These are phyloP conservation scores for Epinephelus moara DNA, from an alignment of 2,113 vertebrate genomes.

Conservation along the genomic window DNA sequence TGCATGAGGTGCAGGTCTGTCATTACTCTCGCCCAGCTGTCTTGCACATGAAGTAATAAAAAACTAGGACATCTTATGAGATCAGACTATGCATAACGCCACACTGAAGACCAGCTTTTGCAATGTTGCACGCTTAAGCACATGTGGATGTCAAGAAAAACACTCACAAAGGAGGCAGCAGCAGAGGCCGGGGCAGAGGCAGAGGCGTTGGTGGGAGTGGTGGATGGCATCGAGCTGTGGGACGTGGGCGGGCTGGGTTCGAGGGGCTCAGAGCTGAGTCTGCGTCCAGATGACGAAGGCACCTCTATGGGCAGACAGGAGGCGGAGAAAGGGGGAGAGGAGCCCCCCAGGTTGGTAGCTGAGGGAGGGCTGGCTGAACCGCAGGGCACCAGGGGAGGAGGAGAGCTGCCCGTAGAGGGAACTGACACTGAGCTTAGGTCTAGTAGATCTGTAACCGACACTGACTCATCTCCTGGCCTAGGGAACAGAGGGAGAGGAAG, in stretches of 20 bases:
- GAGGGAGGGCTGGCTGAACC: constrained; percentile 71
- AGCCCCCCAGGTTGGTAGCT: constrained; percentile 65
- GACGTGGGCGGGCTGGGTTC: constrained; percentile 75
- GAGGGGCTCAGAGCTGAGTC: constrained; percentile 60
- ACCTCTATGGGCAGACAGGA: constrained; percentile 79
- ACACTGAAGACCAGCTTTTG: background rate
- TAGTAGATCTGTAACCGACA: constrained; percentile 86
- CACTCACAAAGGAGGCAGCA: constrained; percentile 75
- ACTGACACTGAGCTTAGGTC: constrained; percentile 85
- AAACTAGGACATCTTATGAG: background rate
- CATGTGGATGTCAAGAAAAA: background rate
- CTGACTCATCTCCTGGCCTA: constrained; percentile 87
- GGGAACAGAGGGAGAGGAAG: background rate
- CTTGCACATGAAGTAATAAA: background rate
- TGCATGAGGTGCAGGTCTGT: background rate
- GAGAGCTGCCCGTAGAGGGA: constrained; percentile 70
- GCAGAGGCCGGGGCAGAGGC: constrained; percentile 59
- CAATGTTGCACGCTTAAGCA: background rate
- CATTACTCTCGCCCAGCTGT: background rate
- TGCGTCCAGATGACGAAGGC: constrained; percentile 59
- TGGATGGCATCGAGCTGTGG: constrained; percentile 63
- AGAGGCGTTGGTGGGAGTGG: constrained; percentile 52
- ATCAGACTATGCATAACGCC: background rate
- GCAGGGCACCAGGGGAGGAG: constrained; percentile 75
- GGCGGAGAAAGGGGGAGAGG: constrained; percentile 68